These are phyloP conservation scores for Microtus montanus DNA, from an alignment of 2,113 vertebrate genomes.

Conservation along the genomic window DNA sequence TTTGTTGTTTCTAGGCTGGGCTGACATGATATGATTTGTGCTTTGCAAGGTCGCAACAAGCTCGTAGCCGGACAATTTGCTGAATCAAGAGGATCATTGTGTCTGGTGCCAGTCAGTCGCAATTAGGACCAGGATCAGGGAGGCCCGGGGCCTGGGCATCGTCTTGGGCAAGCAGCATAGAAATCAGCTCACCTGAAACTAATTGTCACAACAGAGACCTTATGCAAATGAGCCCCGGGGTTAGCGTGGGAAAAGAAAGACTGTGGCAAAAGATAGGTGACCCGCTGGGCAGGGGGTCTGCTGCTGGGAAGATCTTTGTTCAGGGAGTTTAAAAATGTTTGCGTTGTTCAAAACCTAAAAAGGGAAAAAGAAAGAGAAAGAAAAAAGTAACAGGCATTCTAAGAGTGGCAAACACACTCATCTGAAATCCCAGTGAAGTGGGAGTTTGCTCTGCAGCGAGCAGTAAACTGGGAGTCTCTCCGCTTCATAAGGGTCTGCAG, in stretches of 20 bases:
- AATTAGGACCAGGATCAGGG: slow-evolving; percentile 97
- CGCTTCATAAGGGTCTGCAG: slow-evolving; percentile 80
- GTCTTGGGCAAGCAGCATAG: slow-evolving; percentile 93
- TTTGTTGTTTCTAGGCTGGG: slow-evolving; percentile 87
- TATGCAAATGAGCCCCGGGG: slow-evolving; percentile 97
- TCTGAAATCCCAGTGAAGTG: slow-evolving; percentile 86
- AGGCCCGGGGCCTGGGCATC: slow-evolving; percentile 90
- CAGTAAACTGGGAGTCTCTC: slow-evolving; percentile 85
- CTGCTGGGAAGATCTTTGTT: slow-evolving; percentile 97
- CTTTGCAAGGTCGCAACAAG: slow-evolving; percentile 91
- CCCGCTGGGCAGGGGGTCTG: slow-evolving; percentile 95
- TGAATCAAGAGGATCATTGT: slow-evolving; percentile 97
- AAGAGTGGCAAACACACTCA: slow-evolving; percentile 87
- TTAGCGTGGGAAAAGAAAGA: slow-evolving; percentile 99
- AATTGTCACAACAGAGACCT: slow-evolving; percentile 97
- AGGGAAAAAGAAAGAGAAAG: slow-evolving; percentile 76
- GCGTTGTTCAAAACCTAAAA: slow-evolving; percentile 85
- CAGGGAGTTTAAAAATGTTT: slow-evolving; percentile 92
- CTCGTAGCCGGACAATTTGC: slow-evolving; percentile 92
- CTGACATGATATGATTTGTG: slow-evolving; percentile 95
- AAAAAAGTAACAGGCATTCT: slow-evolving; percentile 83
- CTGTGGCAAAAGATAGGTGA: slow-evolving; percentile 97
- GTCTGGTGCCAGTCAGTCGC: slow-evolving; percentile 99
- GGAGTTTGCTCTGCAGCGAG: slow-evolving; percentile 80
- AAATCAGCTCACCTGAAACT: slow-evolving; percentile 99